These are phyloP conservation scores for Cyclargus thomasi DNA, from an alignment of 1,140 invertebrate species.

Conservation along the genomic window DNA sequence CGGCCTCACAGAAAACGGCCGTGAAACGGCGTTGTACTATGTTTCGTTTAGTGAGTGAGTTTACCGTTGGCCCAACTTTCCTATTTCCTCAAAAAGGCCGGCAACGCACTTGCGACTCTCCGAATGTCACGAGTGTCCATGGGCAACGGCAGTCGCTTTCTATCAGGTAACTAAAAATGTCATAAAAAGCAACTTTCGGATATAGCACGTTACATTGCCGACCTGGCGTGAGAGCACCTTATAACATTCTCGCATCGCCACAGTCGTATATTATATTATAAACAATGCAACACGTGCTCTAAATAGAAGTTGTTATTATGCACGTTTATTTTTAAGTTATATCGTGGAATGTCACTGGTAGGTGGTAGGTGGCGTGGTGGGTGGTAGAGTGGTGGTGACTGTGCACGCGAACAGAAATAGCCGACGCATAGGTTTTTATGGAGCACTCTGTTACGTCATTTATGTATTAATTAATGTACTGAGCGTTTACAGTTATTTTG, in stretches of 20 bases:
- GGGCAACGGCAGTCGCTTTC: too few species aligned
- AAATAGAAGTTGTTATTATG: background rate
- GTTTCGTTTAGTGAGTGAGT: too few species aligned
- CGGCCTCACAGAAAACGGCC: too few species aligned
- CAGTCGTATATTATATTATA: background rate
- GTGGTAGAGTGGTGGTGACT: background rate
- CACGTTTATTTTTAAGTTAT: background rate
- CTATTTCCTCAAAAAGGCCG: too few species aligned
- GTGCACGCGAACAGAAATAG: background rate
- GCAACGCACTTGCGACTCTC: too few species aligned
- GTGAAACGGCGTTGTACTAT: too few species aligned
- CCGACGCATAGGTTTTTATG: background rate
- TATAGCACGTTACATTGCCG: too few species aligned
- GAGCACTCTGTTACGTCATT: background rate
- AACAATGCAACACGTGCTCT: background rate
- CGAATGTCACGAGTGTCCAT: too few species aligned
- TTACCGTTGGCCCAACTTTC: too few species aligned
- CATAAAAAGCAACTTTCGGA: too few species aligned
- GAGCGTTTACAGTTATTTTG: too few species aligned
- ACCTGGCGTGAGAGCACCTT: background rate
- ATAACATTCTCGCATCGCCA: background rate
- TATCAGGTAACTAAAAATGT: too few species aligned
- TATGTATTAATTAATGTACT: background rate
- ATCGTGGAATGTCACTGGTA: background rate
- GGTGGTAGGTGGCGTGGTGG: background rate